These are phyloP conservation scores for Callopanchax toddi DNA, from an alignment of 2,113 vertebrate genomes.

Conservation along the genomic window DNA sequence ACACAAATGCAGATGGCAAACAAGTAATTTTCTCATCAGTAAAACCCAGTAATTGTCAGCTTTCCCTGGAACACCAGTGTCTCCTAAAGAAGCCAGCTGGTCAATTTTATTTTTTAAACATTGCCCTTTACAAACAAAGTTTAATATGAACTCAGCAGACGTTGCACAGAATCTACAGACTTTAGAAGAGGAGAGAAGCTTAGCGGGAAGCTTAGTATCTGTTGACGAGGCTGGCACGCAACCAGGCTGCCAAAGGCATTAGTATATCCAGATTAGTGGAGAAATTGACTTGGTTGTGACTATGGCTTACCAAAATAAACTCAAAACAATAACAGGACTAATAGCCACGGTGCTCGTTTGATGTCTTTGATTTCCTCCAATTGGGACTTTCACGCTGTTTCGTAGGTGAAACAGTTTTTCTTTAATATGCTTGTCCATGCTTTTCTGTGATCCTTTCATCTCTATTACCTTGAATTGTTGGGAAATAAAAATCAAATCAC, in stretches of 20 bases:
- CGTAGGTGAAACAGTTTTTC: slow-evolving; percentile 38
- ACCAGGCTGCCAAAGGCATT: slow-evolving; percentile 53
- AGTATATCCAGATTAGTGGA: slow-evolving; percentile 31
- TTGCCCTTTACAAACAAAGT: slow-evolving; percentile 59
- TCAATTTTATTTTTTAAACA: slow-evolving; percentile 20
- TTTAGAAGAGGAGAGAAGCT: slow-evolving; percentile 62
- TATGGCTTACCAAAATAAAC: slow-evolving; percentile 23
- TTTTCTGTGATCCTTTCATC: slow-evolving; percentile 11
- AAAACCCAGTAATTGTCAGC: slow-evolving; percentile 2
- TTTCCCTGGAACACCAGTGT: slow-evolving; percentile 1
- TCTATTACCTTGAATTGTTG: slow-evolving; percentile 32
- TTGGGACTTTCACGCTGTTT: slow-evolving; percentile 58
- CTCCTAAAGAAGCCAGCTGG: slow-evolving; percentile 41
- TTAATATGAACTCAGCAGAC: slow-evolving; percentile 68
- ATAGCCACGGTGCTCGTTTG: not conserved
- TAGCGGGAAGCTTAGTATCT: slow-evolving; percentile 66
- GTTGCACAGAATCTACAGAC: slow-evolving; percentile 61
- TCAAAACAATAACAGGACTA: slow-evolving; percentile 38
- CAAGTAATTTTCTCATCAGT: slow-evolving; percentile 20
- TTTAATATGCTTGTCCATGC: slow-evolving; percentile 34
- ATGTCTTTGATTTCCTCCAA: slow-evolving; percentile 27
- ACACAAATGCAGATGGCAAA: not conserved
- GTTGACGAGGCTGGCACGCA: slow-evolving; percentile 67
- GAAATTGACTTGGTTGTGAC: slow-evolving; percentile 32
- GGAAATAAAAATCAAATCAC: not conserved